Evolutionary conservation across 1,140 invertebrate species (phyloP).

Genomic region (Ooceraea biroi): DNA sequence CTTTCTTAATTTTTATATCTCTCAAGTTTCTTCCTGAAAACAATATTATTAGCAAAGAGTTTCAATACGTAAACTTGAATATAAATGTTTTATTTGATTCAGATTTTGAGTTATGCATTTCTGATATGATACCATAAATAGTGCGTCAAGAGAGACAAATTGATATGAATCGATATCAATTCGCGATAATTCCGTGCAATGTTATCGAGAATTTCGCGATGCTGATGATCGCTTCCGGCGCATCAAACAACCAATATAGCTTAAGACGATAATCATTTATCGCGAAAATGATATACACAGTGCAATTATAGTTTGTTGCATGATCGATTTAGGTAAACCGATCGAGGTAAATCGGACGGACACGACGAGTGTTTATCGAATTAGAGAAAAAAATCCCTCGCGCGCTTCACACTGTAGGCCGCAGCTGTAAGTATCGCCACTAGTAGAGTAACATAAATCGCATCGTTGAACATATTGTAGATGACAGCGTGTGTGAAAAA

Average conservation of each 20-base stretch:
- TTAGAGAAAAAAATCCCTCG: conserved; percentile 29
- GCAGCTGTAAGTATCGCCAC: conserved; percentile 66
- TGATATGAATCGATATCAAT: background rate
- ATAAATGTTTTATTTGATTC: background rate
- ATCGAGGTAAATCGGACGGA: background rate
- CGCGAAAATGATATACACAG: conserved; percentile 42
- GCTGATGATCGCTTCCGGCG: conserved; percentile 1
- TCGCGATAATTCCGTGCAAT: conserved; percentile 3
- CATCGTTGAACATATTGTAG: conserved; percentile 65
- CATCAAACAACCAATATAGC: conserved; percentile 33
- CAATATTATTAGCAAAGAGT: conserved; percentile 6
- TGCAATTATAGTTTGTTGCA: conserved; percentile 51
- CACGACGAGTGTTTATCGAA: background rate
- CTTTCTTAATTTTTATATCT: background rate
- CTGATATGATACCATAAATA: background rate
- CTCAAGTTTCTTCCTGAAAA: background rate
- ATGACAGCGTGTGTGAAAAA: conserved; percentile 60
- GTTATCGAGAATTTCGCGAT: background rate
- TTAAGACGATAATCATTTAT: conserved; percentile 46
- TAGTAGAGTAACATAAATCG: conserved; percentile 66
- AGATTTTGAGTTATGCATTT: background rate
- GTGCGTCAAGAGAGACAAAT: background rate
- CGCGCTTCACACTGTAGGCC: conserved; percentile 65
- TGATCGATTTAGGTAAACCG: conserved; percentile 34
- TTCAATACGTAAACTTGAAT: background rate